Percentiles rank a stretch among this genome's conserved stretches.
These are phyloP conservation scores for Sylvia borin DNA, from an alignment of 2,797 vertebrate species.

Conservation along the genomic window DNA sequence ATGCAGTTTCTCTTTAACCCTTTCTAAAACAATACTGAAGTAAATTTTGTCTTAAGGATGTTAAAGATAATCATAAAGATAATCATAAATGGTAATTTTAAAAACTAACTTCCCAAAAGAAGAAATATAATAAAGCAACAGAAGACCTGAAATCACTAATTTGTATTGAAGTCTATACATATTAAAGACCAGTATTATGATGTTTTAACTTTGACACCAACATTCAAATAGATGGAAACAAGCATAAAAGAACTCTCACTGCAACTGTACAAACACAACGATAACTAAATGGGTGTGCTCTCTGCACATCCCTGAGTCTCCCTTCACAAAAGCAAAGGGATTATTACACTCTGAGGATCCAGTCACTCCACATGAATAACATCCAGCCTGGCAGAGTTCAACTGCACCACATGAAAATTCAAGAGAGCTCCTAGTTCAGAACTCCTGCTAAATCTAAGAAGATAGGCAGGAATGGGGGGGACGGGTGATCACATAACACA, in stretches of 20 bases:
- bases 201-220: not conserved
- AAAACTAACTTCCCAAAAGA: not conserved
- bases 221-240: not conserved
- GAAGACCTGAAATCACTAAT: not conserved
- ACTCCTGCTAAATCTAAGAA: not conserved
- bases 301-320: not conserved
- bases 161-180: not conserved
- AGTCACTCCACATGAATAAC: not conserved
- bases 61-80: too few species aligned
- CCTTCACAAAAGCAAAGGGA: not conserved
- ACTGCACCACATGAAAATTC: not conserved
- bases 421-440: not conserved
- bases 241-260: not conserved
- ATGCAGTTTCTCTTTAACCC: not conserved
- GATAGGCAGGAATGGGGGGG: not conserved
- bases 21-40: not conserved
- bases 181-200: not conserved
- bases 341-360: not conserved
- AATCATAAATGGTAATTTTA: not conserved
- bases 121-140: not conserved
- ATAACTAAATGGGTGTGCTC: not conserved
- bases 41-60: not conserved
- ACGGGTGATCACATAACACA: not conserved
- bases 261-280: not conserved
- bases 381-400: not conserved